These are phyloP conservation scores for Dermatemys mawii DNA, from an alignment of 2,113 vertebrate species.

Conservation along the genomic window DNA sequence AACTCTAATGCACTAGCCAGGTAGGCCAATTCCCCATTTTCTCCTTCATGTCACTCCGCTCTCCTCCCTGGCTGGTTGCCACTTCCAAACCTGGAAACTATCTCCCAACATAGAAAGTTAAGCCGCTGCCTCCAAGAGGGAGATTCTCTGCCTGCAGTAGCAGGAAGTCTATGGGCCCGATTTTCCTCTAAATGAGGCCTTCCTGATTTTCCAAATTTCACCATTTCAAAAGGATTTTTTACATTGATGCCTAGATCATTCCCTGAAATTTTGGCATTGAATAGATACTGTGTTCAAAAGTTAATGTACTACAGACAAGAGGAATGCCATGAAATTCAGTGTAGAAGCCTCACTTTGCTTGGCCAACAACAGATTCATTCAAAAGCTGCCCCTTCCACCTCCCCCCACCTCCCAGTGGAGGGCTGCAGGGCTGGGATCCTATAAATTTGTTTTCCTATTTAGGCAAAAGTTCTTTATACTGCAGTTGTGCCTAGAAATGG, in stretches of 20 bases:
- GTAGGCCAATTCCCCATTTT: too few species aligned
- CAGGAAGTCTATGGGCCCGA: not conserved
- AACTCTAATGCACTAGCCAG: too few species aligned
- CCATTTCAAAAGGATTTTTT: not conserved
- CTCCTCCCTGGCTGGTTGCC: too few species aligned
- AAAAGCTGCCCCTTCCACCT: not conserved
- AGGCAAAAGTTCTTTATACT: not conserved
- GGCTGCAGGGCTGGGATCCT: not conserved
- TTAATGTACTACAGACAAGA: not conserved
- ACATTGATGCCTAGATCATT: not conserved
- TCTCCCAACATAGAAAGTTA: not conserved
- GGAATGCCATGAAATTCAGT: not conserved
- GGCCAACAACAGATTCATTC: not conserved
- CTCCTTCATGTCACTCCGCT: too few species aligned
- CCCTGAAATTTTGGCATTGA: not conserved
- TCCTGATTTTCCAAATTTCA: not conserved
- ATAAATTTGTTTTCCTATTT: not conserved
- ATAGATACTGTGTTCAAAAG: not conserved
- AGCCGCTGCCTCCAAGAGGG: not conserved
- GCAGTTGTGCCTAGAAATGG: not conserved
- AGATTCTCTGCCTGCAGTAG: not conserved
- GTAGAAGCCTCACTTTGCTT: too few species aligned
- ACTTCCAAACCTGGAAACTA: not conserved
- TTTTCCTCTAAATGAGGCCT: not conserved
- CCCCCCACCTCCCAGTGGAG: not conserved